These are phyloP conservation scores for Oriolus oriolus DNA, from an alignment of 2,113 vertebrate genomes.

Conservation along the genomic window DNA sequence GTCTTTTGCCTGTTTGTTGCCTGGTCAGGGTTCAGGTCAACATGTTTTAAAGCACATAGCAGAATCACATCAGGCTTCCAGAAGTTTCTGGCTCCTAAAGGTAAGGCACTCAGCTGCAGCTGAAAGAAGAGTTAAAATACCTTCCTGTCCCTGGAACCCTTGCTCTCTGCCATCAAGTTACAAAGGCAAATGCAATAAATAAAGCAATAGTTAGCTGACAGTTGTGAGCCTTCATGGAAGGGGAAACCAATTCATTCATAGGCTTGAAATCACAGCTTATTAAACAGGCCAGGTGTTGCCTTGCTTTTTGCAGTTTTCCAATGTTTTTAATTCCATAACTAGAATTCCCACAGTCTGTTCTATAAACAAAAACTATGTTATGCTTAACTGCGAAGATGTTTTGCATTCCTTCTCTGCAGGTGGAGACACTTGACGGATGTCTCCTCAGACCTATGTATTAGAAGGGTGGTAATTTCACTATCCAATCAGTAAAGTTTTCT, in stretches of 20 bases:
- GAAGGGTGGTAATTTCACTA: too few species aligned
- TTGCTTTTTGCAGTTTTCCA: too few species aligned
- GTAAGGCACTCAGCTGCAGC: background rate
- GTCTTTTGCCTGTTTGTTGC: background rate
- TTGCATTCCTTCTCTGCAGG: too few species aligned
- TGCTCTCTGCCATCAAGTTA: background rate
- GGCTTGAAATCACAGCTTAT: constrained; percentile 10
- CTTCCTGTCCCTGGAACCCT: background rate
- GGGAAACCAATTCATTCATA: background rate
- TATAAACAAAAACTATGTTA: too few species aligned
- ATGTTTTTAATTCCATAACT: too few species aligned
- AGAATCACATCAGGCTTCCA: background rate
- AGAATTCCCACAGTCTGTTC: too few species aligned
- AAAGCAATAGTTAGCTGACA: background rate
- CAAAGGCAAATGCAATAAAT: constrained; percentile 13
- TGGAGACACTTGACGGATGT: too few species aligned
- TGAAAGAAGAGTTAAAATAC: background rate
- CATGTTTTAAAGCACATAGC: rapidly evolving
- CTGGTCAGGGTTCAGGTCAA: background rate
- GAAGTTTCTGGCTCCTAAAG: background rate
- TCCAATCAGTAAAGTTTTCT: too few species aligned
- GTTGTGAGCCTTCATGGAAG: background rate
- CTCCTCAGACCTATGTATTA: too few species aligned
- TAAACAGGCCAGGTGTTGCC: background rate
- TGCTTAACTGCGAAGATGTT: too few species aligned